Evolutionary conservation across 2,797 vertebrate species (phyloP).

Genomic region (Coracias cyanogaster): DNA sequence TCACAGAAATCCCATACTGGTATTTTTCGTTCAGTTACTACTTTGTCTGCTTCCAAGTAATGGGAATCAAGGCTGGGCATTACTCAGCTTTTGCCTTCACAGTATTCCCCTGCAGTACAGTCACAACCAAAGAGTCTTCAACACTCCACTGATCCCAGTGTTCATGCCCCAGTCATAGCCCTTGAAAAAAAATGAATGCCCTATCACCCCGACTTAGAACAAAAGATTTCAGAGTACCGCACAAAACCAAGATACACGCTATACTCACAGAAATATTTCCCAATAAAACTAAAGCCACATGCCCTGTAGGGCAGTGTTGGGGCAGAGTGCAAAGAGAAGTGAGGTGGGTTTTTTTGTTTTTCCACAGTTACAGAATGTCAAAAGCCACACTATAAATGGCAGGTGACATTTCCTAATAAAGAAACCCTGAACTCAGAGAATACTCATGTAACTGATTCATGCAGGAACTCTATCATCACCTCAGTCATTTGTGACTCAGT

Average conservation of each 20-base stretch:
- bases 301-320: neutral
- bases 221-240: neutral
- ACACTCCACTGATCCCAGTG: neutral
- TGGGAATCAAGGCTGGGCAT: neutral
- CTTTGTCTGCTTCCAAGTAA: neutral
- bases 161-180: neutral
- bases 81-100: neutral
- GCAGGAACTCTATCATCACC: neutral
- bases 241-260: neutral
- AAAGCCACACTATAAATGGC: neutral
- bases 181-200: neutral
- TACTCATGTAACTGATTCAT: neutral
- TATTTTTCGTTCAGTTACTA: neutral
- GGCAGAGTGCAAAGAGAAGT: rapidly evolving
- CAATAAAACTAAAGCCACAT: neutral
- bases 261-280: neutral
- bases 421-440: neutral
- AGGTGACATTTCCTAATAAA: neutral
- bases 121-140: neutral
- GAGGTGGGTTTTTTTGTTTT: neutral
- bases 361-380: neutral
- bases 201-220: neutral
- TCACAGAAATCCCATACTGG: neutral
- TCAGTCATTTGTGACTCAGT: neutral
- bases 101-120: neutral